Evolutionary conservation across 1,140 invertebrate species (phyloP).

Genomic region (Drosophila nigrodunni): DNA sequence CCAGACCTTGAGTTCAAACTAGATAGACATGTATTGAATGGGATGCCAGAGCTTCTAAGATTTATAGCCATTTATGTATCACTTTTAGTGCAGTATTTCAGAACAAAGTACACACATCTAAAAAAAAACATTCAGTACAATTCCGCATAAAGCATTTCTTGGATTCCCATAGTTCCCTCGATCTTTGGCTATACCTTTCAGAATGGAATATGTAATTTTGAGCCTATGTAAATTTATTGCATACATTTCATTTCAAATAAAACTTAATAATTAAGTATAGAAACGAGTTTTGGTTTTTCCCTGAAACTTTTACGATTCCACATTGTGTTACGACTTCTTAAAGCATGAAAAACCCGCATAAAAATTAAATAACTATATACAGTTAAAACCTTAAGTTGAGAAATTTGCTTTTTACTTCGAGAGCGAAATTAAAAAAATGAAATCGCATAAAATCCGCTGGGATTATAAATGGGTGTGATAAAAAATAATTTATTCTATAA

Average conservation of each 20-base stretch:
- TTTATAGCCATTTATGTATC: too few species aligned
- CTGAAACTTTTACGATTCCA: slow-evolving; percentile 18
- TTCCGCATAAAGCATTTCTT: too few species aligned
- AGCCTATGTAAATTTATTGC: not conserved
- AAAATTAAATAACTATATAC: slow-evolving; percentile 11
- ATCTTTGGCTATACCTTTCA: not conserved
- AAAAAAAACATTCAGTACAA: too few species aligned
- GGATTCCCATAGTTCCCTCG: too few species aligned
- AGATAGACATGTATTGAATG: not conserved
- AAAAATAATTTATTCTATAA: too few species aligned
- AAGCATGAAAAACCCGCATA: slow-evolving; percentile 9
- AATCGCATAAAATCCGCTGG: not conserved
- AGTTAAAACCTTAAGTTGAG: not conserved
- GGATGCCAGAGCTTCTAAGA: not conserved
- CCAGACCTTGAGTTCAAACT: not conserved
- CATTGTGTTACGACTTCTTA: slow-evolving; percentile 12
- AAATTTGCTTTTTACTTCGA: not conserved
- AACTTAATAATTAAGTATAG: not conserved
- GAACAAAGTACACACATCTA: too few species aligned
- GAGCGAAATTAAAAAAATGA: not conserved
- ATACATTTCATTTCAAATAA: not conserved
- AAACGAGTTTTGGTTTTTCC: slow-evolving; percentile 5
- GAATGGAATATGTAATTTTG: too few species aligned
- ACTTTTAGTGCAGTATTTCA: too few species aligned
- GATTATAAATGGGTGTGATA: not conserved